Conservation (phyloP, 1,140 invertebrate species). For the Oryctes rhinoceros region DNA sequence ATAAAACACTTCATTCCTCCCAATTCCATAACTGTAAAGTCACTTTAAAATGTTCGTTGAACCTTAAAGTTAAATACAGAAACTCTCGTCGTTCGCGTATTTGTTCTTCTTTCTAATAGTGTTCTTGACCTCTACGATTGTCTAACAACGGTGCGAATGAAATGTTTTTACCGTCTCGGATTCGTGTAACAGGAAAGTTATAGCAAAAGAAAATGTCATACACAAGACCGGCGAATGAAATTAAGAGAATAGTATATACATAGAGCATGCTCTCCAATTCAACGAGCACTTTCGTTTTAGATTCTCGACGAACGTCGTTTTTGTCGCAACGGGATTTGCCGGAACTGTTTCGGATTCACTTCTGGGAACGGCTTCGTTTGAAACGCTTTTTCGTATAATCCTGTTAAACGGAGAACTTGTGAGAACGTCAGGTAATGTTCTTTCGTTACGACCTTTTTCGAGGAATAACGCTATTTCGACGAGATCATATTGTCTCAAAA, state of each 20-base stretch:
- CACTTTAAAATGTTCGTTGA: background rate
- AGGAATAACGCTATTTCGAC: too few relatives aligned
- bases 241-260: background rate
- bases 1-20: too few relatives aligned
- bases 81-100: background rate
- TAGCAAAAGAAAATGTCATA: background rate
- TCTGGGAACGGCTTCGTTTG: background rate
- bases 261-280: background rate
- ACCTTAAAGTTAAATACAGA: background rate
- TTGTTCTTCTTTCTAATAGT: background rate
- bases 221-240: background rate
- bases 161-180: background rate
- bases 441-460: too few relatives aligned
- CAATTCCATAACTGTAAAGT: background rate
- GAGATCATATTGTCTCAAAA: too few relatives aligned
- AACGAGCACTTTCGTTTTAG: slow-evolving; percentile 2
- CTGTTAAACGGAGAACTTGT: too few relatives aligned
- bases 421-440: too few relatives aligned
- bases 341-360: background rate
- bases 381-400: too few relatives aligned
- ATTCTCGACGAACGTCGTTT: background rate
- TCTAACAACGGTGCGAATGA: background rate
- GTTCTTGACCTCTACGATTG: slow-evolving; percentile 1
- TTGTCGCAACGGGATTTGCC: background rate
- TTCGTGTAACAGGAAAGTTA: slow-evolving; percentile 8